Percentiles rank a stretch among this genome's conserved stretches.
These are phyloP conservation scores for Neomonachus schauinslandi DNA, from an alignment of 2,113 vertebrate species.

Conservation along the genomic window DNA sequence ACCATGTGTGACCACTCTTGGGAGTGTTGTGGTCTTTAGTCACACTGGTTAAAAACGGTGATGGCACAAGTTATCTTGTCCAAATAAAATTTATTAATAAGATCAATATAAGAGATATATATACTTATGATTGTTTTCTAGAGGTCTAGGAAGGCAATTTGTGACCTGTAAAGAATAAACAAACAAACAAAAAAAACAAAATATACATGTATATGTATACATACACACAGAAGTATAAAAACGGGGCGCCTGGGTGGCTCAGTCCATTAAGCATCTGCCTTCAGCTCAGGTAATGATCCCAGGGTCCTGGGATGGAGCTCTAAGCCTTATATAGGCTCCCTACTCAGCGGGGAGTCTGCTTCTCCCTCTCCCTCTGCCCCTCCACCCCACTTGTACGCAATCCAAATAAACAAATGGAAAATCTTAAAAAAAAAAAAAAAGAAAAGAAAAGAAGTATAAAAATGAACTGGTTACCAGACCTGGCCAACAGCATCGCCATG, in stretches of 20 bases:
- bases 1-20: conserved; percentile 66
- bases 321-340: not conserved
- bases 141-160: conserved; percentile 20
- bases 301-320: not conserved
- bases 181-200: not conserved
- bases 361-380: not conserved
- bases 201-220: not conserved
- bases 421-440: too few species aligned
- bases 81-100: conserved; percentile 90
- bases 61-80: conserved; percentile 90
- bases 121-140: conserved; percentile 52
- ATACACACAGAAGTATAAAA: not conserved
- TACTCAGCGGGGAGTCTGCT: not conserved
- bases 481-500: not conserved
- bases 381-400: not conserved
- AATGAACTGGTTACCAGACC: not conserved
- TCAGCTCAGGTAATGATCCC: not conserved
- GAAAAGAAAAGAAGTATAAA: not conserved
- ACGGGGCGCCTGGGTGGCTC: not conserved
- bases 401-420: not conserved
- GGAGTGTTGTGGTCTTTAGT: conserved; percentile 86
- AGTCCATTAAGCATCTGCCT: too few species aligned
- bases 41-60: conserved; percentile 88
- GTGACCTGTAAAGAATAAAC: not conserved
- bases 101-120: conserved; percentile 62